Conservation (phyloP, 2,113 vertebrate species). For the Xenus cinereus region DNA sequence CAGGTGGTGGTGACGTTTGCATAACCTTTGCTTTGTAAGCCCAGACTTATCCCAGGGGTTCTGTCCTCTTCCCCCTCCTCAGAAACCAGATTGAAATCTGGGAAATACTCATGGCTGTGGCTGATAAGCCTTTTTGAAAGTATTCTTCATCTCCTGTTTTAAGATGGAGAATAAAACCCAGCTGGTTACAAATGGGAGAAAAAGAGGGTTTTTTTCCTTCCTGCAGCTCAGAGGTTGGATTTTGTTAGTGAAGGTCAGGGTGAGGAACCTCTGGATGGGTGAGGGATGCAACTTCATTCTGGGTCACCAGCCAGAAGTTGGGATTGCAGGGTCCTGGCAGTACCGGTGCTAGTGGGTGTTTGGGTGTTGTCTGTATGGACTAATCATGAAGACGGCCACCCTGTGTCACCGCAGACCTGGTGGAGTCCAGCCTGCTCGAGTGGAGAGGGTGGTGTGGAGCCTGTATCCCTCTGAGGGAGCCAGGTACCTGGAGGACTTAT, state of each 20-base stretch:
- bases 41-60: not conserved
- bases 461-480: not conserved
- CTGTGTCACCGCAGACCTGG: not conserved
- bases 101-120: not conserved
- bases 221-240: not conserved
- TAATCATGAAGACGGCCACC: not conserved
- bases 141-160: not conserved
- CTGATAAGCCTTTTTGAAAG: not conserved
- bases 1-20: not conserved
- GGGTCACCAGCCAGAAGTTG: not conserved
- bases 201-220: not conserved
- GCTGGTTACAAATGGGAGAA: not conserved
- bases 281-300: not conserved
- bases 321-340: not conserved
- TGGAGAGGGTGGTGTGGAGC: not conserved
- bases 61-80: not conserved
- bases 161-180: not conserved
- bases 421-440: not conserved
- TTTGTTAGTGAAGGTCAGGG: not conserved
- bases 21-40: not conserved
- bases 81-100: not conserved
- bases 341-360: not conserved
- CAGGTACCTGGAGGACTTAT: not conserved
- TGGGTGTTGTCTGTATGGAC: not conserved
- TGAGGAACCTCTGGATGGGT: not conserved